Evolutionary conservation across 2,797 vertebrate genomes (phyloP), one percentile per base, ranked within the genome.

Genomic region (Xiphorhynchus erythropygius): DNA sequence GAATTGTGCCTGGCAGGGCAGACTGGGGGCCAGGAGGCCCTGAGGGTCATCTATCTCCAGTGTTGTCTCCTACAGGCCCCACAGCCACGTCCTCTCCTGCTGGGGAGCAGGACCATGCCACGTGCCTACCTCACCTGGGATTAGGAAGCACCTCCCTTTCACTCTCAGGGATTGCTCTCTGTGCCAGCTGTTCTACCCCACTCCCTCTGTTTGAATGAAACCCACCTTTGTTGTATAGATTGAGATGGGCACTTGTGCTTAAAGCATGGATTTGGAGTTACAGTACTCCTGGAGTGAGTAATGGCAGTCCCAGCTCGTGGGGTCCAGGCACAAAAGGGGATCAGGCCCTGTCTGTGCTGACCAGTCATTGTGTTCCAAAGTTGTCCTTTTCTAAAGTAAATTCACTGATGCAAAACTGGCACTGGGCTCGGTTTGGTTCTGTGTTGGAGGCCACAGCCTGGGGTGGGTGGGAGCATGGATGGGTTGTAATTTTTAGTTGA

Each of bases 71-170:
- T 27, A 1, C n/a, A 71, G 86, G 44, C 65, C 74, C 70, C 0
- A 0, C 57, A 21, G 25, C 50, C 44, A 2, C 2, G 11, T 77
- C 67, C 57, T 37, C 18, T 83, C 80, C 56, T 2, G 0, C 5
- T 7, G 19, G 59, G 81, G 27, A 67, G 22, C 4, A 2, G 71
- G 73, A 50, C 57, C 6, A 4, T 1, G 4, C 49, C 17, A 3
- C 69, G 67, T 49, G 59, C 70, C 96, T 96, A 95, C 96, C 96
- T 96, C 95, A 79, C 32, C 44, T 32, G 94, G 93, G 89, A 39
- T 69, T 56, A 18, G 22, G 19, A 56, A 80, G 22, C 63, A 68
- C 47, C 76, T 87, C 71, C 47, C 49, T 37, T 6, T 37, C 60
- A 39, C 79, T 89, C 84, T 49, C 30, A 46, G 76, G 81, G 42